phyloP scores from a whole-genome alignment of 2,888 invertebrate species.

The Oasisia sp. region DNA sequence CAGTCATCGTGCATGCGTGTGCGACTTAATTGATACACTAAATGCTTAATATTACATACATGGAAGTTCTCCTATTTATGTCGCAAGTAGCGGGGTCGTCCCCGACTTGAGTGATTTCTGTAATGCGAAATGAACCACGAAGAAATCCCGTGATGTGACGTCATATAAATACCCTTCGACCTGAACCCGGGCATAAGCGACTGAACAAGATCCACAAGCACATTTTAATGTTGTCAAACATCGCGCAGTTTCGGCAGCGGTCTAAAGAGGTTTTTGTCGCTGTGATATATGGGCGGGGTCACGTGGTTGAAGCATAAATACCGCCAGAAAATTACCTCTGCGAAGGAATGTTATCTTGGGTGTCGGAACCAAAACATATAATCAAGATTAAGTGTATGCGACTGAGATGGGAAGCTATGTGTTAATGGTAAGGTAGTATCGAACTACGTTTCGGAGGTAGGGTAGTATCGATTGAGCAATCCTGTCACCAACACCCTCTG shows the following conservation, averaged over 20 bases:
- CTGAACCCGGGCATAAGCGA: background rate
- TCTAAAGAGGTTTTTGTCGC: background rate
- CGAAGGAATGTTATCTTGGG: background rate
- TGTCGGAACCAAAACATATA: background rate
- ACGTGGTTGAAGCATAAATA: background rate
- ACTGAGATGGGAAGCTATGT: background rate
- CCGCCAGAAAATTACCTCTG: background rate
- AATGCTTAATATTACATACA: background rate
- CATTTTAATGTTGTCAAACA: no score
- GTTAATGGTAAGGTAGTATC: no score
- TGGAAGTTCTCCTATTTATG: background rate
- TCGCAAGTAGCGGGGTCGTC: background rate
- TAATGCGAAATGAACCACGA: no score
- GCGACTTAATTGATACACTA: background rate
- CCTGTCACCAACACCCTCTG: no score
- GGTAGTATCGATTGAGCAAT: no score
- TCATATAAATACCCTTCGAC: background rate
- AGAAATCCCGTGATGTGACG: background rate
- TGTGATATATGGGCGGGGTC: background rate
- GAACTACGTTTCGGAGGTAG: no score
- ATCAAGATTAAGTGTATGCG: background rate
- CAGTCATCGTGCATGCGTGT: no score
- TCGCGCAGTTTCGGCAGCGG: background rate
- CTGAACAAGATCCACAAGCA: background rate
- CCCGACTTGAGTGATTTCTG: background rate